Evolutionary conservation across 2,797 vertebrate genomes (phyloP).

Genomic region (Coranthus polyacanthus): DNA sequence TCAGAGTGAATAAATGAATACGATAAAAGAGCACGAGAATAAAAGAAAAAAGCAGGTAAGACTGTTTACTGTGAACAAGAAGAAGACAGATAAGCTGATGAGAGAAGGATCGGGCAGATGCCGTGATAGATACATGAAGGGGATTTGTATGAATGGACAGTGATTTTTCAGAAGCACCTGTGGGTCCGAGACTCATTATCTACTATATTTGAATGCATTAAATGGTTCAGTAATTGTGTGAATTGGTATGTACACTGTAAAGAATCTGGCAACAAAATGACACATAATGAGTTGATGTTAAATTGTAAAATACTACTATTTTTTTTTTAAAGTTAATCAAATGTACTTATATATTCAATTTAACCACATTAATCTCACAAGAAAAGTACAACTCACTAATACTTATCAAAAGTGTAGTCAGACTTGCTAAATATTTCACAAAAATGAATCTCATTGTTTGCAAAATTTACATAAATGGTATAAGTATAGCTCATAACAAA

Average conservation of each 20-base stretch:
- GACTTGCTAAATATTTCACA: too few species aligned
- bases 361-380: too few species aligned
- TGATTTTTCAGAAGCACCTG: constrained; percentile 35
- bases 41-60: constrained; percentile 31
- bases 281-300: too few species aligned
- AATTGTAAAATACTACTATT: too few species aligned
- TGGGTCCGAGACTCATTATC: constrained; percentile 10
- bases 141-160: background rate
- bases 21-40: constrained; percentile 45
- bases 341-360: too few species aligned
- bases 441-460: too few species aligned
- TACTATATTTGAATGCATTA: background rate
- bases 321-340: too few species aligned
- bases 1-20: constrained; percentile 67
- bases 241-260: background rate
- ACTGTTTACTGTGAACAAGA: constrained; percentile 41
- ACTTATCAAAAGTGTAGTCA: too few species aligned
- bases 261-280: too few species aligned
- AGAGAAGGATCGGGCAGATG: constrained; percentile 31
- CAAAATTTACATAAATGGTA: too few species aligned
- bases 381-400: too few species aligned
- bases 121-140: constrained; percentile 25
- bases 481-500: too few species aligned
- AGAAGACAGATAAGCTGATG: constrained; percentile 31
- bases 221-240: background rate